These are phyloP conservation scores for Protosalanx chinensis DNA, from an alignment of 2,797 vertebrate species.

Conservation along the genomic window DNA sequence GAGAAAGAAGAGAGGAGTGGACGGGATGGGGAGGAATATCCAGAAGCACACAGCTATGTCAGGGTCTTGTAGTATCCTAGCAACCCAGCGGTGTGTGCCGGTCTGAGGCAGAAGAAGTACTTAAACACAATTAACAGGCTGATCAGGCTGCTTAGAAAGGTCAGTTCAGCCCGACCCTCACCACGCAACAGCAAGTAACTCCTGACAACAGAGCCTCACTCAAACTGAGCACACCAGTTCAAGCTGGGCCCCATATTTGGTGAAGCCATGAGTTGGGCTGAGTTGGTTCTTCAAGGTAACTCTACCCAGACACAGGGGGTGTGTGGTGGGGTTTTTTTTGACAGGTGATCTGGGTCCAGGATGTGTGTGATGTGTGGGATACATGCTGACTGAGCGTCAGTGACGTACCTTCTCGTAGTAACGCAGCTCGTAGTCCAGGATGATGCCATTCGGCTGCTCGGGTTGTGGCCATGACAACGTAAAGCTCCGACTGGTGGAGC, in stretches of 20 bases:
- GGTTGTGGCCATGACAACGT: slow-evolving; percentile 94
- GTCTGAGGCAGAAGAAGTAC: neutral
- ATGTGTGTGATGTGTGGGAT: neutral
- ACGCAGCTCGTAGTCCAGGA: slow-evolving; percentile 93
- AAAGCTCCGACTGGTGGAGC: slow-evolving; percentile 93
- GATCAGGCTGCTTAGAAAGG: slow-evolving; percentile 12
- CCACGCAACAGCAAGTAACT: slow-evolving; percentile 12
- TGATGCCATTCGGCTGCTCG: slow-evolving; percentile 93
- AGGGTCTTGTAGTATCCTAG: slow-evolving; percentile 13
- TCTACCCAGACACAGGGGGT: neutral
- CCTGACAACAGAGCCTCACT: neutral
- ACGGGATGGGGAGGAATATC: slow-evolving; percentile 4
- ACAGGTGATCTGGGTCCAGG: neutral
- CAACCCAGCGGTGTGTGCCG: slow-evolving; percentile 16
- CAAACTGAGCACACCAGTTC: neutral
- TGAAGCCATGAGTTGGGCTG: neutral
- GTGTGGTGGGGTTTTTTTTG: neutral
- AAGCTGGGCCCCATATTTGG: too few relatives aligned
- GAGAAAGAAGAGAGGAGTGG: slow-evolving; percentile 1
- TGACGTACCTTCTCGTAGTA: slow-evolving; percentile 89
- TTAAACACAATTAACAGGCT: slow-evolving; percentile 12
- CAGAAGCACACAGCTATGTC: slow-evolving; percentile 16
- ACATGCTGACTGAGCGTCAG: too few relatives aligned
- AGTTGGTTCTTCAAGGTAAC: neutral
- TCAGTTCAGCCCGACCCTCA: neutral